Evolutionary conservation across 2,888 invertebrate species (phyloP).

Genomic region (Nomada flava): DNA sequence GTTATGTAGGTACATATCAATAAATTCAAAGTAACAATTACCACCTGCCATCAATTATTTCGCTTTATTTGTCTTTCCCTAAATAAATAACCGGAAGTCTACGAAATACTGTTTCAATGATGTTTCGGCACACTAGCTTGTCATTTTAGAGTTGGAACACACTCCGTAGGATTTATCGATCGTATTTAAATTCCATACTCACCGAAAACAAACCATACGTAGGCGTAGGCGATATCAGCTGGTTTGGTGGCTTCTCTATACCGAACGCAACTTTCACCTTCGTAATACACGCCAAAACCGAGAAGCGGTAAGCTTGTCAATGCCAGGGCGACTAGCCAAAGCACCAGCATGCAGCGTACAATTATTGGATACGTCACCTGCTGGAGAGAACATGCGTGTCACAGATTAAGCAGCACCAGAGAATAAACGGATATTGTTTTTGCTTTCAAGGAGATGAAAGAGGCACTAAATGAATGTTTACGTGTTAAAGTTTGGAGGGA

Average conservation of each 20-base stretch:
- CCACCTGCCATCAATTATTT: no score
- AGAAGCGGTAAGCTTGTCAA: conserved; percentile 91
- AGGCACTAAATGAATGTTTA: neutral
- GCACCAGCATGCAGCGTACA: conserved; percentile 88
- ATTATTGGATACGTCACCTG: conserved; percentile 92
- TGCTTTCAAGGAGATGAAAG: neutral
- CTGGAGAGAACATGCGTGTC: conserved; percentile 84
- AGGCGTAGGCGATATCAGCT: conserved; percentile 90
- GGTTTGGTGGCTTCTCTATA: conserved; percentile 89
- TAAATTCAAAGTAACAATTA: no score
- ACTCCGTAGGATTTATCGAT: neutral
- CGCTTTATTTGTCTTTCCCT: neutral
- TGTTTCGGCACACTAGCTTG: neutral
- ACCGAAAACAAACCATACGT: conserved; percentile 92
- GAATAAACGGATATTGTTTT: neutral
- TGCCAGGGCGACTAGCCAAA: conserved; percentile 89
- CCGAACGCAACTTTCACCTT: conserved; percentile 86
- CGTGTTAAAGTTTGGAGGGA: neutral
- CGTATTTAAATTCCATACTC: conserved; percentile 77
- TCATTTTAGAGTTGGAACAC: neutral
- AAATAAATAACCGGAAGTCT: no score
- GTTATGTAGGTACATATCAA: no score
- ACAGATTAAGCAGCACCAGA: conserved; percentile 47
- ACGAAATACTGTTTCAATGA: no score
- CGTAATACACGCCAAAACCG: conserved; percentile 84